Conservation (phyloP, 2,113 vertebrate species). For the Varanus salvator region DNA sequence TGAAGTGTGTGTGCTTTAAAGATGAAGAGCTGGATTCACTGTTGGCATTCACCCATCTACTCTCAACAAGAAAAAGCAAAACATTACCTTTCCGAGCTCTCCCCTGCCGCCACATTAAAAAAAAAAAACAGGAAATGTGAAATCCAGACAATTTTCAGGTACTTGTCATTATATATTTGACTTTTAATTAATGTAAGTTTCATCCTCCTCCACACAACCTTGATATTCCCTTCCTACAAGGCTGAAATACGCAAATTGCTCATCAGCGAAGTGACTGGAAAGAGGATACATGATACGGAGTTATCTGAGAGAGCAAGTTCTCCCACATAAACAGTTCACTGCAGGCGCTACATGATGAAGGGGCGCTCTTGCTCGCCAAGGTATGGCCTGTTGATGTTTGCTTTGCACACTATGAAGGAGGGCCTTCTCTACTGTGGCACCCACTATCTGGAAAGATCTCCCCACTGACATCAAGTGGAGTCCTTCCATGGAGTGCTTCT, state of each 20-base stretch:
- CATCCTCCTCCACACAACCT: not conserved
- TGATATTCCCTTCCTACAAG: not conserved
- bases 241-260: slow-evolving; percentile 49
- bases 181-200: slow-evolving; percentile 43
- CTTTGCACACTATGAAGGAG: no score
- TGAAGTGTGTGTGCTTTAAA: not conserved
- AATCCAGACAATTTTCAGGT: slow-evolving; percentile 25
- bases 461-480: no score
- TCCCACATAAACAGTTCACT: no score
- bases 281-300: not conserved
- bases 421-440: no score
- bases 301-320: no score
- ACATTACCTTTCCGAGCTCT: not conserved
- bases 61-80: slow-evolving; percentile 2
- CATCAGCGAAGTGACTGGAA: slow-evolving; percentile 33
- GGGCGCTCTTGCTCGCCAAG: no score
- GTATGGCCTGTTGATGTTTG: no score
- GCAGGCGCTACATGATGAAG: no score
- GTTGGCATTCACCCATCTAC: not conserved
- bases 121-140: not conserved
- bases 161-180: slow-evolving; percentile 26
- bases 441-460: no score
- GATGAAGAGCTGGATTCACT: slow-evolving; percentile 11
- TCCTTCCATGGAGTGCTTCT: no score
- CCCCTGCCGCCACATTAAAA: not conserved